Percentiles rank a stretch among this genome's conserved stretches.
phyloP scores from a whole-genome alignment of 2,888 invertebrate genomes.

The Elgonia sp. region DNA sequence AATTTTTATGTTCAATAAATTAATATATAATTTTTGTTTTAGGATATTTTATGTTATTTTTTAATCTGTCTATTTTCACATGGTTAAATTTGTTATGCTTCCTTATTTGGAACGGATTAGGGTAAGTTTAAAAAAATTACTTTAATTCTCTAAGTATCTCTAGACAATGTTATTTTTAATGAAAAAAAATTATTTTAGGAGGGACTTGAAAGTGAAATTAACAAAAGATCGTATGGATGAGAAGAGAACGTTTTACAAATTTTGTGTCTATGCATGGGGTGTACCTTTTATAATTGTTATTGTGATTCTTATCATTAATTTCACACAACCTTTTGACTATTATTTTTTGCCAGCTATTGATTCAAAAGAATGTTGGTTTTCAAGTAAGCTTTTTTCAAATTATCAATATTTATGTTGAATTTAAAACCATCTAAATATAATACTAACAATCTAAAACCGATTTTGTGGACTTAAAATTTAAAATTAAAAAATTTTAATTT shows the following conservation, averaged over 20 bases:
- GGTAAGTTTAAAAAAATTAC: constrained; percentile 9
- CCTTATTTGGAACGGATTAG: constrained; percentile 35
- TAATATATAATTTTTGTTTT: neutral
- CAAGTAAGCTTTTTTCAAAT: constrained; percentile 18
- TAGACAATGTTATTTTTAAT: no score
- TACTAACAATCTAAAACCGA: no score
- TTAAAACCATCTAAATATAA: no score
- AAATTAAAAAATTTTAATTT: no score
- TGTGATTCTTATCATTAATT: neutral
- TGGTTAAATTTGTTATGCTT: constrained; percentile 41
- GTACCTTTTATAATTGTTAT: constrained; percentile 2
- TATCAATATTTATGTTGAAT: no score
- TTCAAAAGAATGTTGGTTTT: constrained; percentile 25
- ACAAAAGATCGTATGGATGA: neutral
- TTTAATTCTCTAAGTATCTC: neutral
- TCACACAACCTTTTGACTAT: constrained; percentile 2
- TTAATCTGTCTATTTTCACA: constrained; percentile 26
- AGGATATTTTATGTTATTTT: constrained; percentile 29
- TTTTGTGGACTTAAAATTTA: no score
- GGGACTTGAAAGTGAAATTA: neutral
- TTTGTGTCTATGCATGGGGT: constrained; percentile 33
- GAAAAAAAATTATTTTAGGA: constrained; percentile 17
- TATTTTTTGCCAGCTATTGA: constrained; percentile 20
- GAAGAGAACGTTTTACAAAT: neutral
- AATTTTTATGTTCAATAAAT: neutral